Base-by-base conservation (phyloP, 1,140 invertebrate genomes). In the Drosophila burlai region DNA sequence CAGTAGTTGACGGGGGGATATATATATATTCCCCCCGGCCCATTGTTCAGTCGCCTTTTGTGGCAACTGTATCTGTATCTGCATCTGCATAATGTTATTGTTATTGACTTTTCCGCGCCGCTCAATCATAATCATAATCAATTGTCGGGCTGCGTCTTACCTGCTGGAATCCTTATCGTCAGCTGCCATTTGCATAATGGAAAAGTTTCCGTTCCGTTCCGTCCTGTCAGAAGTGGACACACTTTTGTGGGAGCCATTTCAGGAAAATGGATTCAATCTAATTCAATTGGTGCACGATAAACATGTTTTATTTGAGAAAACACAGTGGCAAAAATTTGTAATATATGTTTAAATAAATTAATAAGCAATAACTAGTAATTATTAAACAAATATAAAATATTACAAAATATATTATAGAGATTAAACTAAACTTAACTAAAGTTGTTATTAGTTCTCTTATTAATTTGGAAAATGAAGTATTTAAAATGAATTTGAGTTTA, bases 91-190 rank as follows among this genome's bases (percentile, higher is more conserved):
- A 83, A 81, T 89, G 76, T 74, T 84, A 80, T 89, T 86, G 84
- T 89, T 86, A 90, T 90, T 90, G 85, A 90, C 85, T 90, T 80
- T 85, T 75, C 75, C 82, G 81, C 71, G 54, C 49, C 76, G 71
- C 79, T 90, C 85, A 90, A 90, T 90, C 85, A 90, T 84, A 84
- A 84, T 90, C 78, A 85, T 76, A 85, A 90, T 85, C 81, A 85
- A 86, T 85, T 84, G 75, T 82, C 78, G 65, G 11, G 36, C 26
- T n/a, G 29, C 57, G 46, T 49, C 71, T 67, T 80, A 89, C 85
- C 85, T 89, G 85, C 81, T 65, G 43, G 49, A 50, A 57, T 69
- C 49, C 76, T 87, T 83, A 87, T 87, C 84, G 58, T 38, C 47
- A 52, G 36, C 52, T 50, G 60, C 57, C 74, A 90, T 89, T 89